phyloP scores from a whole-genome alignment of 2,888 invertebrate species.

The Melanotus villosus region DNA sequence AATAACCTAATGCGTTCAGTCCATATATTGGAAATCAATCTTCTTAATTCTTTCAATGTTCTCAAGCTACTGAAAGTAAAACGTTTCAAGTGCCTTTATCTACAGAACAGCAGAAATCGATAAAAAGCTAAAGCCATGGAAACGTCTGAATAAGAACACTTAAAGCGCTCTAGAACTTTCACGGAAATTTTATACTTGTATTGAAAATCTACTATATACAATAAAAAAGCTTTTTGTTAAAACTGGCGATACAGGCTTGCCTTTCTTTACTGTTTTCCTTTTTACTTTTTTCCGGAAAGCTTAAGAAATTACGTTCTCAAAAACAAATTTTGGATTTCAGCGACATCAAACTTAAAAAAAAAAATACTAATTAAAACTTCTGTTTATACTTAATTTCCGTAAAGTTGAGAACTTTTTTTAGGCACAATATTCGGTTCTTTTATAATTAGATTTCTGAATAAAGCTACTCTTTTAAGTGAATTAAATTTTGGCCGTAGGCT shows the following conservation, averaged over 20 bases:
- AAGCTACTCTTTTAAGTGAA: slow-evolving; percentile 11
- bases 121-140: slow-evolving; percentile 25
- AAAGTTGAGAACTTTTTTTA: no score
- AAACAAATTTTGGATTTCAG: no score
- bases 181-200: background rate
- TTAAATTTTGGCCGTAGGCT: background rate
- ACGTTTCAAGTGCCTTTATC: slow-evolving; percentile 30
- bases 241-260: no score
- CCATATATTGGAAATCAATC: slow-evolving; percentile 1
- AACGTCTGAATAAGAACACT: slow-evolving; percentile 21
- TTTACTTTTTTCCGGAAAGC: no score
- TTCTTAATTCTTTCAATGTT: slow-evolving; percentile 18
- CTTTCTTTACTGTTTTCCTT: no score
- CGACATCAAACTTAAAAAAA: no score
- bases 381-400: no score
- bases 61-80: slow-evolving; percentile 30
- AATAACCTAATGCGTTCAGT: background rate
- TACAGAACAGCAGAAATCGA: slow-evolving; percentile 24
- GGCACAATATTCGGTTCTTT: background rate
- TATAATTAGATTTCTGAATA: background rate
- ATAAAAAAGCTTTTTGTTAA: no score
- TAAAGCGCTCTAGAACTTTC: background rate
- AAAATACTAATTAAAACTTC: no score
- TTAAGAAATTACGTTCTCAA: no score
- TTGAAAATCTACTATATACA: no score